These are phyloP conservation scores for Athene noctua DNA, from an alignment of 2,113 vertebrate species.

Conservation along the genomic window DNA sequence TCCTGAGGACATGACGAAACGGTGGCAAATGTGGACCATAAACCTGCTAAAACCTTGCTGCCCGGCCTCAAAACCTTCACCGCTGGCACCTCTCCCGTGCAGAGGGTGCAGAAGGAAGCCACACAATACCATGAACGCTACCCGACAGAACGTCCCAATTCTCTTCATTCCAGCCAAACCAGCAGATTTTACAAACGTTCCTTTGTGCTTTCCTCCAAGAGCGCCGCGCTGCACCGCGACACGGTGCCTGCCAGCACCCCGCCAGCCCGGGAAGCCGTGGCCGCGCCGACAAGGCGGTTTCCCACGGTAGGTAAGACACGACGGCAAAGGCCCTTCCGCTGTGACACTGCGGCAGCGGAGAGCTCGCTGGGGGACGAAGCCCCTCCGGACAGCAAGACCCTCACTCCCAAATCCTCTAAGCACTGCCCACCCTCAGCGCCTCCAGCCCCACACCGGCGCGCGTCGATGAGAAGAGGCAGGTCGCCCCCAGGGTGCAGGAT, in stretches of 20 bases:
- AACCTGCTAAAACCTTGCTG: neutral
- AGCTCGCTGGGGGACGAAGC: neutral
- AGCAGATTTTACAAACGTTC: rapidly evolving
- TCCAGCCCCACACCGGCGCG: rapidly evolving
- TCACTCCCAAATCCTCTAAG: rapidly evolving
- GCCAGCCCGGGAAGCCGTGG: rapidly evolving
- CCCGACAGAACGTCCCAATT: neutral
- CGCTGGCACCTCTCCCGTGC: neutral
- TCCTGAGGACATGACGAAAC: neutral
- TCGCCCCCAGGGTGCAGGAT: rapidly evolving
- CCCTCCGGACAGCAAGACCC: neutral
- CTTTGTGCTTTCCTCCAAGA: rapidly evolving
- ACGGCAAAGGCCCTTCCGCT: rapidly evolving
- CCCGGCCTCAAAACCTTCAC: neutral
- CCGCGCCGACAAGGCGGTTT: rapidly evolving
- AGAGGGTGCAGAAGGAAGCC: neutral
- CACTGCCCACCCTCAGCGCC: rapidly evolving
- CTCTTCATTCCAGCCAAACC: neutral
- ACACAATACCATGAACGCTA: rapidly evolving
- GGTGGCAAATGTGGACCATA: rapidly evolving
- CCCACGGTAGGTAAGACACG: rapidly evolving
- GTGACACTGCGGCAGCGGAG: rapidly evolving
- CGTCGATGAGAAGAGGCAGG: rapidly evolving
- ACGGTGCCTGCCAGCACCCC: rapidly evolving
- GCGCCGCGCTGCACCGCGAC: rapidly evolving